A percentile compares a stretch with the other conserved stretches of the same genome.
Evolutionary conservation across 1,140 invertebrate genomes (phyloP).

Genomic region (Bombus breviceps): DNA sequence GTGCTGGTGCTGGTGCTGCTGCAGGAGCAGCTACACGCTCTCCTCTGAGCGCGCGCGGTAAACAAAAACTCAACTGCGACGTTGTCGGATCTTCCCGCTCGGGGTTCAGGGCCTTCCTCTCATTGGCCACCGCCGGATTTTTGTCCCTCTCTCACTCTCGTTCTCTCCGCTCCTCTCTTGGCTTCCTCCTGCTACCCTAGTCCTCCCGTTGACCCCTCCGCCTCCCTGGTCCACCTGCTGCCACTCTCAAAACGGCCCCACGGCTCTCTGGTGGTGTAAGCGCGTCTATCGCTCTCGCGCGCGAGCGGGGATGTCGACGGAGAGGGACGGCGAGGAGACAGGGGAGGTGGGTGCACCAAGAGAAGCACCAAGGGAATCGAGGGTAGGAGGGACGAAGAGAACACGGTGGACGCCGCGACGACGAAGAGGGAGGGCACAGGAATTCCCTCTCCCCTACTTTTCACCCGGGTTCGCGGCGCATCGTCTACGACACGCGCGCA

Average conservation of each 20-base stretch:
- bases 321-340: neutral
- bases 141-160: constrained; percentile 38
- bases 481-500: constrained; percentile 68
- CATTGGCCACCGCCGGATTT: constrained; percentile 73
- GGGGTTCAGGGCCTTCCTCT: constrained; percentile 68
- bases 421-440: constrained; percentile 58
- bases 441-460: constrained; percentile 74
- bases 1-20: constrained; percentile 48
- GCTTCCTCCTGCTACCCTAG: constrained; percentile 61
- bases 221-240: constrained; percentile 63
- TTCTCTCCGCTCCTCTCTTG: constrained; percentile 33
- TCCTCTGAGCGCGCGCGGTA: constrained; percentile 69
- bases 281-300: constrained; percentile 39
- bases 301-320: constrained; percentile 24
- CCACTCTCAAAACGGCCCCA: constrained; percentile 63
- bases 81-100: constrained; percentile 78
- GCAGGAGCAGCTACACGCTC: constrained; percentile 60
- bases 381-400: constrained; percentile 18
- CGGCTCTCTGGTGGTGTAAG: constrained; percentile 40
- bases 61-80: constrained; percentile 77
- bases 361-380: constrained; percentile 11
- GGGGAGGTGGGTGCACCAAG: constrained; percentile 17
- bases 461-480: constrained; percentile 75
- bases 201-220: neutral
- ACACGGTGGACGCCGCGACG: constrained; percentile 7